Percentiles rank a stretch among this genome's conserved stretches.
phyloP scores from a whole-genome alignment of 2,113 vertebrate species.

The Trachemys scripta region DNA sequence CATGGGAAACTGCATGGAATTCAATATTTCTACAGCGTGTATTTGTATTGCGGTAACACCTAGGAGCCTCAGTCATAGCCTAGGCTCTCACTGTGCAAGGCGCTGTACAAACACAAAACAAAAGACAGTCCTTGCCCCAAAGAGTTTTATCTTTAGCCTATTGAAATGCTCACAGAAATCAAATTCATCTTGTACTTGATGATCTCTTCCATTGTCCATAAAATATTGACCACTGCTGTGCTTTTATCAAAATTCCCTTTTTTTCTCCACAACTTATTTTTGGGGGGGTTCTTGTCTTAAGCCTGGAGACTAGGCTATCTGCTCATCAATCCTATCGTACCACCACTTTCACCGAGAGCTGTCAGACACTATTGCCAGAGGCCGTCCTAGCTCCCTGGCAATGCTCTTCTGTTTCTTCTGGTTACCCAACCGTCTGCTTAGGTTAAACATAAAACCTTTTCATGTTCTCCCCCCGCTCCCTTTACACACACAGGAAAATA shows the following conservation, averaged over 20 bases:
- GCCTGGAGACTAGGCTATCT: conserved; percentile 14
- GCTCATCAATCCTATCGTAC: conserved; percentile 30
- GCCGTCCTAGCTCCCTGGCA: neutral
- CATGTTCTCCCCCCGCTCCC: conserved; percentile 46
- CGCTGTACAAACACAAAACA: neutral
- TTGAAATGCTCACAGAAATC: neutral
- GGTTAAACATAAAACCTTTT: conserved; percentile 58
- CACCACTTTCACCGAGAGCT: conserved; percentile 28
- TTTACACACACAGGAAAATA: conserved; percentile 25
- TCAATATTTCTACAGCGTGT: no score
- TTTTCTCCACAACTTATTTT: neutral
- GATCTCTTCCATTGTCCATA: neutral
- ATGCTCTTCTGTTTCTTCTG: conserved; percentile 4
- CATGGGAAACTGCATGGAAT: no score
- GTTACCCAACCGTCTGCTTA: conserved; percentile 70
- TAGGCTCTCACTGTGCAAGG: neutral
- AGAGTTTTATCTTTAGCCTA: neutral
- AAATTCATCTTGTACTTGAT: accelerated
- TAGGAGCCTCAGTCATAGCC: neutral
- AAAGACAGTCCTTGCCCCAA: neutral
- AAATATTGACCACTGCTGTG: neutral
- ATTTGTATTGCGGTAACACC: neutral
- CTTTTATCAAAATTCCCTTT: neutral
- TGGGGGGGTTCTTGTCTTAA: neutral
- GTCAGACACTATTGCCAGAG: conserved; percentile 50